Evolutionary conservation across 2,888 invertebrate species (phyloP), one percentile per base, ranked within the genome.

Genomic region (Meghimatium bilineatum): DNA sequence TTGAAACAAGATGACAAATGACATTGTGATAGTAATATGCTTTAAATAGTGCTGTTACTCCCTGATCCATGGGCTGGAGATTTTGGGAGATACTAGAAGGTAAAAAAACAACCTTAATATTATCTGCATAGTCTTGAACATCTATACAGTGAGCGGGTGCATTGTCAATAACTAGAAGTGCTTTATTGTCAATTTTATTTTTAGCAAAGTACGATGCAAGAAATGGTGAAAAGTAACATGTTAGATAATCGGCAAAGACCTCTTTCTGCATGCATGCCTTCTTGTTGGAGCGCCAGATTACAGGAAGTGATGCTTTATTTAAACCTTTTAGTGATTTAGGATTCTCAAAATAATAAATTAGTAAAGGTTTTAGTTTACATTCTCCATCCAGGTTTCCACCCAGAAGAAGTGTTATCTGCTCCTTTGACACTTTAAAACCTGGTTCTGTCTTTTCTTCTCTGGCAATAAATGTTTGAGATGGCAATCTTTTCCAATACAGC

Each of bases 401-500:
- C 1, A 85, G 66, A 66, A 85, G 66, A n/a, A 85, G 67, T 29
- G 82, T 82, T 34, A 85, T 32, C 10, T 80, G 26, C 52, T 85
- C 85, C 44, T 78, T 79, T 63, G 66, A 56, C 32, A 63, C 71
- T 75, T 79, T 85, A 60, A 77, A 69, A 29, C 83, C 83, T 60
- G 49, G 34, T 20, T 60, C 36, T 20, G 32, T 12, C n/a, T 44
- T 56, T 36, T 83, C 83, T 23, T 79, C 74, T 29, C 20, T 49
- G 12, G 66, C 36, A 32, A 69, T 72, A 29, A 56, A 80, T n/a
- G 82, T 80, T 36, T 69, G 52, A 49, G 72, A 74, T 23, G 83
- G 80, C 69, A 85, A 23, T 20, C 67, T 60, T 60, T 85, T 85
- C 83, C 83, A 85, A 78, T 77, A 85, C 36, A 85, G 74, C 2